Conservation (phyloP, 2,797 vertebrate genomes). For the Pygocentrus nattereri region DNA sequence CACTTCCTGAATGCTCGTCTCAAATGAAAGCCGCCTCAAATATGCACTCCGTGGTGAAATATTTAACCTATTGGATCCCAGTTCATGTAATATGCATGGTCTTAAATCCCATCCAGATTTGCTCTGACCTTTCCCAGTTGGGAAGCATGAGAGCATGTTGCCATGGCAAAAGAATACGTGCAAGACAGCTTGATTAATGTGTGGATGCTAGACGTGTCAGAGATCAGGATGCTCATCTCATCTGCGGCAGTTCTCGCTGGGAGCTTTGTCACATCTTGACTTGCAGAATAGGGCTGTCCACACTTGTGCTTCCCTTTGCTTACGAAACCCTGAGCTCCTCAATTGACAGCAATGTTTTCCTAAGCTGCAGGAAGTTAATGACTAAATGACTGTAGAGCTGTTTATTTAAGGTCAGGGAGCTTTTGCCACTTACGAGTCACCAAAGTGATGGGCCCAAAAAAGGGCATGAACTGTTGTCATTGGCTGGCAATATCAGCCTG, state of each 20-base stretch:
- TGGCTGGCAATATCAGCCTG: neutral
- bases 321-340: neutral
- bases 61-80: constrained; percentile 43
- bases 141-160: constrained; percentile 46
- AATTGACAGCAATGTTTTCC: constrained; percentile 34
- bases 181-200: constrained; percentile 37
- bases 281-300: neutral
- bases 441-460: constrained; percentile 26
- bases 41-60: constrained; percentile 39
- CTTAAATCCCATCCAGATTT: constrained; percentile 50
- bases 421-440: constrained; percentile 38
- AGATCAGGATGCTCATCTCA: constrained; percentile 35
- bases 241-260: neutral
- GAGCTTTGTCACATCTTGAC: neutral
- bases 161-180: constrained; percentile 37
- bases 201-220: constrained; percentile 11
- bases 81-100: constrained; percentile 53
- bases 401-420: constrained; percentile 45
- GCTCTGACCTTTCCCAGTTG: constrained; percentile 54
- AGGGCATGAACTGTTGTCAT: neutral
- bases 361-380: constrained; percentile 42
- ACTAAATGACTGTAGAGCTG: constrained; percentile 35
- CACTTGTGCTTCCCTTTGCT: neutral
- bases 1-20: constrained; percentile 12
- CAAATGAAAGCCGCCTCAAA: constrained; percentile 26